Percentiles rank a stretch among this genome's conserved stretches.
Conservation (phyloP, 2,888 invertebrate genomes). For the Platynereis dumerilii region DNA sequence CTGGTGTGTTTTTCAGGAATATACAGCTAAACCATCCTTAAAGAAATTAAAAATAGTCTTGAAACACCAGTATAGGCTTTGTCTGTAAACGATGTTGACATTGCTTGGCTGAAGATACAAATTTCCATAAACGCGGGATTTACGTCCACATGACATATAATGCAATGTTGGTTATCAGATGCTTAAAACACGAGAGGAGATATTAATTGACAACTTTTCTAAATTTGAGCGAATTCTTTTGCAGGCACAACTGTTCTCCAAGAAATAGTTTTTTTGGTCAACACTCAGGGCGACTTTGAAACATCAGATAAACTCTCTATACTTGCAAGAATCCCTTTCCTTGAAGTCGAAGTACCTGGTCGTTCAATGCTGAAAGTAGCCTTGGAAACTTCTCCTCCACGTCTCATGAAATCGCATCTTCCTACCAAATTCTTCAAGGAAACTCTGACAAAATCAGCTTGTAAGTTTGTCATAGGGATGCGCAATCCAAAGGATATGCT, state of each 20-base stretch:
- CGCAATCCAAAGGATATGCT: slow-evolving; percentile 11
- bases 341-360: slow-evolving; percentile 7
- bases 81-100: too few relatives aligned
- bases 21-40: too few relatives aligned
- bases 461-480: slow-evolving; percentile 4
- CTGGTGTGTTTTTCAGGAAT: too few relatives aligned
- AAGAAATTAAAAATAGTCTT: too few relatives aligned
- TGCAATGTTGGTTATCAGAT: too few relatives aligned
- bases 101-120: too few relatives aligned
- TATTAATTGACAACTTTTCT: too few relatives aligned
- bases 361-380: neutral
- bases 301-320: neutral
- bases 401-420: slow-evolving; percentile 18
- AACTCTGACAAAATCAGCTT: neutral
- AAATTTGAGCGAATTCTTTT: too few relatives aligned
- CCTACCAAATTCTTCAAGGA: slow-evolving; percentile 10
- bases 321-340: slow-evolving; percentile 5
- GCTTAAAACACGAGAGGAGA: too few relatives aligned
- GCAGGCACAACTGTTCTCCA: slow-evolving; percentile 8
- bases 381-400: neutral
- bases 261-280: slow-evolving; percentile 2
- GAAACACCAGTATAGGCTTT: too few relatives aligned
- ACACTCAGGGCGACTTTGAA: neutral
- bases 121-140: too few relatives aligned
- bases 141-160: too few relatives aligned